Percentiles rank a stretch among this genome's conserved stretches.
phyloP scores from a whole-genome alignment of 2,888 invertebrate species.

The Apotomis betuletana region DNA sequence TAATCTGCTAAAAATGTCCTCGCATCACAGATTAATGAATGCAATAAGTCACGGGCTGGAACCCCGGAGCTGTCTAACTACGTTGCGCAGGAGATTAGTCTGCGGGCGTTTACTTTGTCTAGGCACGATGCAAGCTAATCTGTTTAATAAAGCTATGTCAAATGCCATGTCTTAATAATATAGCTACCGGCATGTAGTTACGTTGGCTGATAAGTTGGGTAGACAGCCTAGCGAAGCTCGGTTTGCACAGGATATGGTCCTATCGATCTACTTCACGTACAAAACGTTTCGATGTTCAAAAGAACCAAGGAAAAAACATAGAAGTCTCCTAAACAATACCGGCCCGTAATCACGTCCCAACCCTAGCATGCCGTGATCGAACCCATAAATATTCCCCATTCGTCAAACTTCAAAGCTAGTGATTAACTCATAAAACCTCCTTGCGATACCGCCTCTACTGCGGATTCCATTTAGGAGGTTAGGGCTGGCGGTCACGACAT shows the following conservation, averaged over 20 bases:
- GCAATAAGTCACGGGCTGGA: constrained; percentile 47
- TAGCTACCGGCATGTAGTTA: no score
- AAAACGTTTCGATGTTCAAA: neutral
- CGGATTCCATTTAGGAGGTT: constrained; percentile 51
- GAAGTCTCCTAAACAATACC: constrained; percentile 5
- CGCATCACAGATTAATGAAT: constrained; percentile 46
- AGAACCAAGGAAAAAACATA: neutral
- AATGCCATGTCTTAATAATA: no score
- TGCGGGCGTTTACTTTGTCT: constrained; percentile 27
- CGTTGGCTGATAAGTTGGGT: no score
- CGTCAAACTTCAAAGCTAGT: constrained; percentile 77
- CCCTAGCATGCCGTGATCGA: constrained; percentile 62
- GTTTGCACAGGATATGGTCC: no score
- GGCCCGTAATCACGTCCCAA: constrained; percentile 24
- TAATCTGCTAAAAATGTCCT: constrained; percentile 43
- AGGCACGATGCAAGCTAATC: constrained; percentile 1
- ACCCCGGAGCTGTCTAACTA: constrained; percentile 13
- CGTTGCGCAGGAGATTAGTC: constrained; percentile 20
- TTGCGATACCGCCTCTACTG: constrained; percentile 50
- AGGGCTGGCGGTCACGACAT: constrained; percentile 65
- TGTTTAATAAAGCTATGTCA: constrained; percentile 6
- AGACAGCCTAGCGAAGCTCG: no score
- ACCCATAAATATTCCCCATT: constrained; percentile 71
- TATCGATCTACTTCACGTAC: neutral
- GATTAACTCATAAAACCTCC: constrained; percentile 78